Base-by-base conservation (phyloP, 2,113 vertebrate genomes). In the Neogobius melanostomus region DNA sequence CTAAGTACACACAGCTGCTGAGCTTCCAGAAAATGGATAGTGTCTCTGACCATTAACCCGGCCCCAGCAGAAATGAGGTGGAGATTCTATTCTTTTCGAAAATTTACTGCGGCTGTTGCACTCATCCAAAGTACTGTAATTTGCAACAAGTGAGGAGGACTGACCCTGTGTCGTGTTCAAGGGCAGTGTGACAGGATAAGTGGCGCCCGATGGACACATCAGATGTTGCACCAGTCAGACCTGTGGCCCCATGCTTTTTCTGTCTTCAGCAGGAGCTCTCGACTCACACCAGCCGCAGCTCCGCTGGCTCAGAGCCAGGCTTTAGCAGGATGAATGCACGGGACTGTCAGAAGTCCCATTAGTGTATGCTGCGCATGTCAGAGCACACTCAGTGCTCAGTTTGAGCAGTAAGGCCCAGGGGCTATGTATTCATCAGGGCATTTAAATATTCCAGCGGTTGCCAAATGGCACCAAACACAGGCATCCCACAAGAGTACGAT, bases 391-490 rank as follows among this genome's bases (percentile, higher is more conserved):
- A 51, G 75, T 81, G 84, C 78, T 82, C 87, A 73, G 81, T 87
- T 77, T 76, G 84, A 85, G 87, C 78, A 83, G 77, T 86, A 82
- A 66, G 74, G 83, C 85, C 86, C 87, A 79, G 83, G 75, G 86
- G 86, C 86, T 72, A 81, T 81, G 85, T 89, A 88, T 87, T 89
- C 89, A 90, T 89, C 80, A 81, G 86, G 86, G 83, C 86, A 85
- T 89, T 89, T 89, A 86, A 88, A 87, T 90, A 88, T 85, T 89
- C 87, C 86, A 84, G 83, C n/a, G 16, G 80, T 87, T 90, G 89
- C 89, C 89, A 89, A 88, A 85, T 88, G 86, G 87, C 89, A 88
- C 82, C 79, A 77, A 88, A 80, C 72, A 52, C 72, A 76, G 61
- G 67, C 80, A 17, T 74, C 77, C 77, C 76, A 71, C 47, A 66